A percentile compares a stretch with the other conserved stretches of the same genome.
Conservation (phyloP, 2,888 invertebrate genomes). For the Mesochorus sp. region DNA sequence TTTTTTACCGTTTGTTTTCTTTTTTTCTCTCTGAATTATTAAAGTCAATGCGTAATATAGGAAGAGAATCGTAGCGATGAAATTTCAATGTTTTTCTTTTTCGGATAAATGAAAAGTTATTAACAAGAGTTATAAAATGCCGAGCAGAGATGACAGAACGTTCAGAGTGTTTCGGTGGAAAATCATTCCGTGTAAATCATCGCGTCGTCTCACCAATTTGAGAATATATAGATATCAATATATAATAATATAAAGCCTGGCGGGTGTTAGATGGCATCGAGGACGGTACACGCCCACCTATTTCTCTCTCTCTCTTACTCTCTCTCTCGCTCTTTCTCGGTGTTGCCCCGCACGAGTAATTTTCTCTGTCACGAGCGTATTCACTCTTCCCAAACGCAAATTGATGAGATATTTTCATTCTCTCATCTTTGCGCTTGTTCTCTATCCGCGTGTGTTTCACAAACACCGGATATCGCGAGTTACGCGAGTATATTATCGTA, state of each 20-base stretch:
- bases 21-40: neutral
- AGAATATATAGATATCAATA: constrained; percentile 20
- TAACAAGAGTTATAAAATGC: neutral
- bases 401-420: constrained; percentile 17
- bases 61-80: neutral
- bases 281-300: constrained; percentile 29
- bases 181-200: neutral
- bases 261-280: constrained; percentile 13
- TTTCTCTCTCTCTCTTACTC: constrained; percentile 38
- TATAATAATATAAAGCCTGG: constrained; percentile 4
- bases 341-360: neutral
- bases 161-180: neutral
- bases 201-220: neutral
- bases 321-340: constrained; percentile 16
- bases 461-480: constrained; percentile 69
- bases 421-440: constrained; percentile 37
- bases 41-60: too few species aligned
- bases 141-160: neutral
- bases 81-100: neutral
- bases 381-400: neutral
- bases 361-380: neutral
- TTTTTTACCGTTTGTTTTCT: neutral
- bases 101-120: neutral
- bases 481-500: constrained; percentile 58
- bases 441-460: constrained; percentile 48